Conservation (phyloP, 2,888 invertebrate genomes). For the Arctia plantaginis region DNA sequence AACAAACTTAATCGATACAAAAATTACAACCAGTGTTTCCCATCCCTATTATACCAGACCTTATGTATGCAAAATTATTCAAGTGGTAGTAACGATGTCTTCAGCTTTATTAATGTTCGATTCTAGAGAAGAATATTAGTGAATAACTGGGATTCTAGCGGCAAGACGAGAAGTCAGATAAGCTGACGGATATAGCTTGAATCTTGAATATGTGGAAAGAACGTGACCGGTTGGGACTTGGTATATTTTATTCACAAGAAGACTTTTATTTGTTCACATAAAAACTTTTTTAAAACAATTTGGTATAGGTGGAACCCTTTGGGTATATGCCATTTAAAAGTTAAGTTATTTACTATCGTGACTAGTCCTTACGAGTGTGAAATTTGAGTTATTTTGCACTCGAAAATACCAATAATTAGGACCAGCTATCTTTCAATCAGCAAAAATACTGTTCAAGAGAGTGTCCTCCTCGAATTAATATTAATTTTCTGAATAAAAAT, state of each 20-base stretch:
- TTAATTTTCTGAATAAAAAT: not conserved
- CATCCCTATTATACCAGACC: constrained; percentile 29
- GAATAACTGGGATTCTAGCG: constrained; percentile 30
- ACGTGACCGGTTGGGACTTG: constrained; percentile 34
- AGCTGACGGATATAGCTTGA: constrained; percentile 41
- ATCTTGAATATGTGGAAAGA: constrained; percentile 37
- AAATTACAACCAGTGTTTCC: not conserved
- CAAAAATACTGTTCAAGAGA: not conserved
- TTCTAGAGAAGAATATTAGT: constrained; percentile 41
- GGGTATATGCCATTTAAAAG: not conserved
- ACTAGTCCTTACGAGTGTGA: not conserved
- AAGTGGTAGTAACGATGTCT: constrained; percentile 35
- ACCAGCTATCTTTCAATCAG: not conserved
- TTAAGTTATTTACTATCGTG: too few species aligned
- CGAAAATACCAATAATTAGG: too few species aligned
- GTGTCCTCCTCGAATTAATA: not conserved
- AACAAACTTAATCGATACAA: not conserved
- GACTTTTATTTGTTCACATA: not conserved
- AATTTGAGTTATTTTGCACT: not conserved
- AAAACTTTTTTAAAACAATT: not conserved
- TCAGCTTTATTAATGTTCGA: constrained; percentile 53
- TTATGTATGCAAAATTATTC: constrained; percentile 55
- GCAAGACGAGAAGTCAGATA: constrained; percentile 32
- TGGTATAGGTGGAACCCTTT: not conserved
- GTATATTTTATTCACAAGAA: constrained; percentile 2